These are phyloP conservation scores for Nomada flava DNA, from an alignment of 2,888 invertebrate genomes.

Conservation along the genomic window DNA sequence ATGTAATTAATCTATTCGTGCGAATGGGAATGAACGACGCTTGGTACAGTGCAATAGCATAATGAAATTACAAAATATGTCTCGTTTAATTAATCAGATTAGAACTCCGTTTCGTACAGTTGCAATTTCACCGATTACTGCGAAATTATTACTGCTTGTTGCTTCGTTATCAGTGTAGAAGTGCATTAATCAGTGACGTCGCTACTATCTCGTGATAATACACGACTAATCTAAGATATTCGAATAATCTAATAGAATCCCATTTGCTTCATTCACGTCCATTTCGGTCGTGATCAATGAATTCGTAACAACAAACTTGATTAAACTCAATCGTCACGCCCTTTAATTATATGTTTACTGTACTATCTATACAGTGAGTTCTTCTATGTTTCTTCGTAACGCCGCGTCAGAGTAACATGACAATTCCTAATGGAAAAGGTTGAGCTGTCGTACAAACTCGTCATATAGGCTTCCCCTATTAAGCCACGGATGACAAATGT, in stretches of 20 bases:
- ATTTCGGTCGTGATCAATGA: no score
- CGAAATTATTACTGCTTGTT: background rate
- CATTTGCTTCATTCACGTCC: no score
- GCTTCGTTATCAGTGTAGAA: background rate
- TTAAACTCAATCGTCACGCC: no score
- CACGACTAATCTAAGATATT: background rate
- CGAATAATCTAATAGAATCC: no score
- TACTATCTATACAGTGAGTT: no score
- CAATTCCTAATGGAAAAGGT: background rate
- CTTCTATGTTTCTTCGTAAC: background rate
- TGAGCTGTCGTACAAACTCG: background rate
- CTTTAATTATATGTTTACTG: no score
- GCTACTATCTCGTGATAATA: slow-evolving; percentile 3
- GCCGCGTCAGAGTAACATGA: background rate
- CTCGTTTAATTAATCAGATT: background rate
- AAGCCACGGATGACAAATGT: slow-evolving; percentile 1
- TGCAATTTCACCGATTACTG: background rate
- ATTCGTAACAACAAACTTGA: no score
- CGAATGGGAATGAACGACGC: background rate
- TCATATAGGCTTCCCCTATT: slow-evolving; percentile 6
- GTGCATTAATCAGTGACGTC: background rate
- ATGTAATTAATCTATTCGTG: slow-evolving; percentile 1
- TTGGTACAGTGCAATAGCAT: background rate
- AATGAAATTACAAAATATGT: slow-evolving; percentile 2
- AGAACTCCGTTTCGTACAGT: background rate